These are phyloP conservation scores for Drosophila putrida DNA, from an alignment of 2,888 invertebrate species.

Conservation along the genomic window DNA sequence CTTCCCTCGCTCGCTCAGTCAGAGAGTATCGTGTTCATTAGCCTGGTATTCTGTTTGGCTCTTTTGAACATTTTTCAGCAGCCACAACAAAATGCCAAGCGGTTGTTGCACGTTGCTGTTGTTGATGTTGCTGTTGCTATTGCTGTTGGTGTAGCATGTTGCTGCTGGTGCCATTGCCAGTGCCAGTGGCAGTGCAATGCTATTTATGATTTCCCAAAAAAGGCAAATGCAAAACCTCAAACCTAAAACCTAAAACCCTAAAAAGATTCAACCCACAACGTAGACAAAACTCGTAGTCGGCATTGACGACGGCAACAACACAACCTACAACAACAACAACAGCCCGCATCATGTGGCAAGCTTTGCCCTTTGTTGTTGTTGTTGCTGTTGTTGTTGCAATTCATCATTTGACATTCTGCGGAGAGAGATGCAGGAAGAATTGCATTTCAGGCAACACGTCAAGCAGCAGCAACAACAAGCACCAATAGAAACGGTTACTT, in stretches of 20 bases:
- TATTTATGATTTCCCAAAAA: constrained; percentile 53
- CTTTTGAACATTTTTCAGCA: constrained; percentile 54
- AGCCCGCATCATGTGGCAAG: constrained; percentile 33
- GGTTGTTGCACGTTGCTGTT: constrained; percentile 27
- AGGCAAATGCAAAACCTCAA: constrained; percentile 16
- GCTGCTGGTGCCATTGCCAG: constrained; percentile 26
- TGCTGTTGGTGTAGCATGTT: constrained; percentile 18
- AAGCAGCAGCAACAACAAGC: constrained; percentile 24
- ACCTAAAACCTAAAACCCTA: constrained; percentile 19
- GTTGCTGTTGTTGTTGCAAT: constrained; percentile 40
- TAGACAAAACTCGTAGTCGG: constrained; percentile 6
- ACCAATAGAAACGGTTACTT: background rate
- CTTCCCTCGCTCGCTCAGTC: background rate
- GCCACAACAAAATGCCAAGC: constrained; percentile 58
- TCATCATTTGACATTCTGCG: constrained; percentile 9
- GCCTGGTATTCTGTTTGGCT: constrained; percentile 47
- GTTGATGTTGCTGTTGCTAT: constrained; percentile 17
- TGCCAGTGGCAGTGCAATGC: constrained; percentile 24
- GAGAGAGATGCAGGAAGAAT: background rate
- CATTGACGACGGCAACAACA: constrained; percentile 1
- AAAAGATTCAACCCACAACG: constrained; percentile 7
- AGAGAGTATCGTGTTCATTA: constrained; percentile 65
- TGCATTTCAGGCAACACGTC: constrained; percentile 14
- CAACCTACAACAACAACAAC: background rate
- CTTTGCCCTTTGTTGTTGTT: no score